A percentile compares a stretch with the other conserved stretches of the same genome.
Conservation (phyloP, 2,888 invertebrate genomes). For the Platycheirus albimanus region DNA sequence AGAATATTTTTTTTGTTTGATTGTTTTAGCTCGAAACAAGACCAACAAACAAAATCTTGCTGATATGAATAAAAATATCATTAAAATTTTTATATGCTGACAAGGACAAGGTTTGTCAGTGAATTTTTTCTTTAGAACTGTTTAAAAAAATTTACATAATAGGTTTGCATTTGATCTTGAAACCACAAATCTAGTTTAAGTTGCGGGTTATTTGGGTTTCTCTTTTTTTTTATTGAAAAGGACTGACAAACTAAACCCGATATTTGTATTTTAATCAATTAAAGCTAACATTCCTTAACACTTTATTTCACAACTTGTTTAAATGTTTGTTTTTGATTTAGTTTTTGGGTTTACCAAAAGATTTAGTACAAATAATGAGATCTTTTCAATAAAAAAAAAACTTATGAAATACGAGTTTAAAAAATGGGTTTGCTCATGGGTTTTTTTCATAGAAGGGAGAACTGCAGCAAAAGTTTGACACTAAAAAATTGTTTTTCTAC, state of each 20-base stretch:
- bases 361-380: too few species aligned
- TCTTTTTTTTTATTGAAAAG: neutral
- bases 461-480: too few species aligned
- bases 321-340: neutral
- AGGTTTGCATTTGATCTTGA: conserved; percentile 7
- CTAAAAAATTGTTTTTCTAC: too few species aligned
- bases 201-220: neutral
- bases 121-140: neutral
- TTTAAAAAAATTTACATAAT: neutral
- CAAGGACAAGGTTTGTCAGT: neutral
- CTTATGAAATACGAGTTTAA: too few species aligned
- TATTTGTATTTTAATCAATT: neutral
- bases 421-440: too few species aligned
- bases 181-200: conserved; percentile 13
- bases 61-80: neutral
- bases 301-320: conserved; percentile 4
- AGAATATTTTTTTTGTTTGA: too few species aligned
- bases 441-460: too few species aligned
- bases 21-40: too few species aligned
- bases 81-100: neutral
- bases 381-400: too few species aligned
- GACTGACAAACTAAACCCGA: neutral
- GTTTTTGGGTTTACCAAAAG: neutral
- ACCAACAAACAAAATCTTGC: neutral
- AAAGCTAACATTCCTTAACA: neutral